phyloP scores from a whole-genome alignment of 2,888 invertebrate genomes.

The Ichneumoninae sp. region DNA sequence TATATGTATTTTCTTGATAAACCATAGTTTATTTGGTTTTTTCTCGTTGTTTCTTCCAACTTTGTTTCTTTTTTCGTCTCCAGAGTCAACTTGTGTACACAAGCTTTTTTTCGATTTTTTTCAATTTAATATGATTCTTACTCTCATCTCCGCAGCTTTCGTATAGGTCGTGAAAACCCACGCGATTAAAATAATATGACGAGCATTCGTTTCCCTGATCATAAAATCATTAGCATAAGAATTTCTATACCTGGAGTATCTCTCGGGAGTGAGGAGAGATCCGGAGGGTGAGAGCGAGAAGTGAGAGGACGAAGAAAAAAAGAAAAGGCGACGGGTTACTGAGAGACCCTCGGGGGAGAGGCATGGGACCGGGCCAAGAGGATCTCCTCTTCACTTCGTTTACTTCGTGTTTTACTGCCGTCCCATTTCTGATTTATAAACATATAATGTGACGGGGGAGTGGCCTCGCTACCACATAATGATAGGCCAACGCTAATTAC shows the following conservation, averaged over 20 bases:
- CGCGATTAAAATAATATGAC: conserved; percentile 84
- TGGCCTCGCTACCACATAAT: conserved; percentile 85
- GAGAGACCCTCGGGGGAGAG: conserved; percentile 29
- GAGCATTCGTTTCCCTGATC: conserved; percentile 84
- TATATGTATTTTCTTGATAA: neutral
- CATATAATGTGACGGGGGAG: conserved; percentile 85
- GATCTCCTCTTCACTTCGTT: conserved; percentile 69
- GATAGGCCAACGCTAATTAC: conserved; percentile 84
- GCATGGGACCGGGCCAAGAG: conserved; percentile 2
- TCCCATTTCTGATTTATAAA: conserved; percentile 83
- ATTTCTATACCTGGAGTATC: conserved; percentile 83
- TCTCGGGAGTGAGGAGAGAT: conserved; percentile 52
- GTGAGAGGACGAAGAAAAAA: conserved; percentile 8
- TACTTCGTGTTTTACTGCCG: conserved; percentile 76
- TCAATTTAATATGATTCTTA: conserved; percentile 6
- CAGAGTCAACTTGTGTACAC: neutral
- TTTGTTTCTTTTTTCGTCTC: conserved; percentile 1
- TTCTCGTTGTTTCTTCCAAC: neutral
- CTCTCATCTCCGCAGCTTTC: conserved; percentile 40
- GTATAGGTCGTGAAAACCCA: conserved; percentile 78
- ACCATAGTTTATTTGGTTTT: neutral
- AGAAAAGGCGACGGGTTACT: neutral
- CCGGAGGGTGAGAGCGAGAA: conserved; percentile 13
- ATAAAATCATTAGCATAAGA: conserved; percentile 85
- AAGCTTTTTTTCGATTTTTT: neutral